These are phyloP conservation scores for Molossus alvarezi DNA, from an alignment of 2,797 vertebrate species.

Conservation along the genomic window DNA sequence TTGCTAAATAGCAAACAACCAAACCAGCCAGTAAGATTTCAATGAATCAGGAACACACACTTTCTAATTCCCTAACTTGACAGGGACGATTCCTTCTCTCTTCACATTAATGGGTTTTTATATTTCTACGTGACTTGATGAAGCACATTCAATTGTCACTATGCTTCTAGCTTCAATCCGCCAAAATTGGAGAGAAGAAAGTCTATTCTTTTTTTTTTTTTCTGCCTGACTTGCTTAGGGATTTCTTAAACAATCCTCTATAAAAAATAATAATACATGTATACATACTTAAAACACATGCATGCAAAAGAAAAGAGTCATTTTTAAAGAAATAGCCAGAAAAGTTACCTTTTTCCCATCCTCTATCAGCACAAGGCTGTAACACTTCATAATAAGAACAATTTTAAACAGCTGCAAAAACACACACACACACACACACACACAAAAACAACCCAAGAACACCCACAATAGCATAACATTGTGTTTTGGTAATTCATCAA, in stretches of 20 bases:
- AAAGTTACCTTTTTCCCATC: constrained; percentile 2
- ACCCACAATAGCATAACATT: constrained; percentile 23
- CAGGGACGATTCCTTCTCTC: not conserved
- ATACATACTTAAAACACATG: not conserved
- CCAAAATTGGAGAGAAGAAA: constrained; percentile 52
- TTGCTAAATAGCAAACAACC: constrained; percentile 49
- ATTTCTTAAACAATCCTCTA: constrained; percentile 55
- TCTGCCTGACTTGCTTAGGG: not conserved
- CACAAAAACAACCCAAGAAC: not conserved
- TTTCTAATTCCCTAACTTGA: constrained; percentile 41
- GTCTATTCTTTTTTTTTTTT: constrained; percentile 52
- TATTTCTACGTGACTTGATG: constrained; percentile 59
- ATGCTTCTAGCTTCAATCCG: constrained; percentile 47
- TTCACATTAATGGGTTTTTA: constrained; percentile 64
- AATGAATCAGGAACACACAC: not conserved
- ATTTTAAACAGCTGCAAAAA: constrained; percentile 56
- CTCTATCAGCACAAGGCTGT: not conserved
- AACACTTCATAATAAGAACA: constrained; percentile 70
- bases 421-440: not conserved
- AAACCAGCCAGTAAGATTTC: constrained; percentile 46
- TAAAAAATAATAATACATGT: not conserved
- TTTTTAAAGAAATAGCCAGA: constrained; percentile 5
- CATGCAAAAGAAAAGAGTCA: not conserved
- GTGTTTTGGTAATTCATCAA: constrained; percentile 70
- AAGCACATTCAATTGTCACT: constrained; percentile 64